Evolutionary conservation across 2,888 invertebrate species (phyloP).

Genomic region (Cryptocephalus primarius): DNA sequence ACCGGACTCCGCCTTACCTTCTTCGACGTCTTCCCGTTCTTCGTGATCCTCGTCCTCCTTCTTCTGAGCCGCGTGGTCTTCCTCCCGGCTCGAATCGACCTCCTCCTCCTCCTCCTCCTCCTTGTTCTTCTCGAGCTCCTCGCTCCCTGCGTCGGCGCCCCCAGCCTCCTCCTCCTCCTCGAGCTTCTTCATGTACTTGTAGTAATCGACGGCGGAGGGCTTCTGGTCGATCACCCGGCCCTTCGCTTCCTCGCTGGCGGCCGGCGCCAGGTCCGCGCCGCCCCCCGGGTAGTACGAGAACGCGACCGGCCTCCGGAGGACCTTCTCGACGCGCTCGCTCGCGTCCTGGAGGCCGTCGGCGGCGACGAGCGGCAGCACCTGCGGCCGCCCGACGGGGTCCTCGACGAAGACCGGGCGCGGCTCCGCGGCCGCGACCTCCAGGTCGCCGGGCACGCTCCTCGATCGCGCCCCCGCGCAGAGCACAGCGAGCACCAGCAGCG

Average conservation of each 20-base stretch:
- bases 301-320: slow-evolving; percentile 24
- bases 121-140: neutral
- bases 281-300: slow-evolving; percentile 22
- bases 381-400: slow-evolving; percentile 13
- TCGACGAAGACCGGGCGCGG: slow-evolving; percentile 19
- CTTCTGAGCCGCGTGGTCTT: neutral
- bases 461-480: neutral
- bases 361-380: slow-evolving; percentile 17
- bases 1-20: slow-evolving; percentile 1
- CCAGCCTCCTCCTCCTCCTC: slow-evolving; percentile 7
- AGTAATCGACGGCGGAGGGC: slow-evolving; percentile 15
- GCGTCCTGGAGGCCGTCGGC: slow-evolving; percentile 16
- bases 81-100: neutral
- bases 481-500: neutral
- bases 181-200: slow-evolving; percentile 12
- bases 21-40: slow-evolving; percentile 1
- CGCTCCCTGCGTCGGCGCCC: slow-evolving; percentile 1
- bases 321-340: slow-evolving; percentile 28
- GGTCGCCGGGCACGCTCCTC: slow-evolving; percentile 8
- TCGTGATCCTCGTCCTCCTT: neutral
- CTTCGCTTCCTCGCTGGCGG: slow-evolving; percentile 1
- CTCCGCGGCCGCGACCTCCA: slow-evolving; percentile 22
- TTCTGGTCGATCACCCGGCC: slow-evolving; percentile 10
- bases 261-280: slow-evolving; percentile 4
- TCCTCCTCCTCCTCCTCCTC: slow-evolving; percentile 1